phyloP scores from a whole-genome alignment of 1,140 invertebrate genomes.

The Chrysomallon squamiferum region DNA sequence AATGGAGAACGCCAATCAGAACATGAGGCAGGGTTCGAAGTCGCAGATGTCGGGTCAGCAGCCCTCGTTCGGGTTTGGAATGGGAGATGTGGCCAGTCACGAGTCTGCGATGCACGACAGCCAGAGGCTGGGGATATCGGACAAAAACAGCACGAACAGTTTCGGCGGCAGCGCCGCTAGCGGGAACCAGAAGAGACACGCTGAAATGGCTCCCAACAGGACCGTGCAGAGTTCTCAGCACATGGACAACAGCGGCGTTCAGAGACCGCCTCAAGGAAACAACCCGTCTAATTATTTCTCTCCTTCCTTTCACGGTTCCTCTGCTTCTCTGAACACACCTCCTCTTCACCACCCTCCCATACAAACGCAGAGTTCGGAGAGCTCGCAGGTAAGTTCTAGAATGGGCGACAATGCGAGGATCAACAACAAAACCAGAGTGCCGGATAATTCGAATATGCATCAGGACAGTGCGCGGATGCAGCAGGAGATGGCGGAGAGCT shows the following conservation, averaged over 20 bases:
- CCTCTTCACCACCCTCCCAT: constrained; percentile 21
- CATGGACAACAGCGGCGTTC: constrained; percentile 8
- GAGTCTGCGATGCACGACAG: not conserved
- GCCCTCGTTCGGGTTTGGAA: not conserved
- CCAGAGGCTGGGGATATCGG: not conserved
- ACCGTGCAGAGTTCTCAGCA: constrained; percentile 8
- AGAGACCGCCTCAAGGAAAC: constrained; percentile 7
- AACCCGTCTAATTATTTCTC: constrained; percentile 11
- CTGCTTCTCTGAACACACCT: constrained; percentile 15
- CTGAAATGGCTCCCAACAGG: constrained; percentile 2
- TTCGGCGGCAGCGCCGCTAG: not conserved
- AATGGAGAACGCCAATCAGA: constrained; percentile 4
- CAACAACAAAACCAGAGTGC: too few relatives aligned
- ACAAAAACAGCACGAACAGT: not conserved
- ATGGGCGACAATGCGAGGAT: not conserved
- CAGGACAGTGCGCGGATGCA: too few relatives aligned
- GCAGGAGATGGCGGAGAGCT: not conserved
- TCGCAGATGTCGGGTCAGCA: not conserved
- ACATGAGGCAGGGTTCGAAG: too few relatives aligned
- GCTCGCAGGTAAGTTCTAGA: constrained; percentile 2
- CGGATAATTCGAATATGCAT: too few relatives aligned
- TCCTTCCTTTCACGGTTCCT: constrained; percentile 6
- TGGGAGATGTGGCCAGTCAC: not conserved
- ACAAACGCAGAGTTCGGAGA: constrained; percentile 5
- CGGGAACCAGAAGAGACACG: constrained; percentile 5